Base-by-base conservation (phyloP, 2,797 vertebrate species). In the Steatocranus sp. region DNA sequence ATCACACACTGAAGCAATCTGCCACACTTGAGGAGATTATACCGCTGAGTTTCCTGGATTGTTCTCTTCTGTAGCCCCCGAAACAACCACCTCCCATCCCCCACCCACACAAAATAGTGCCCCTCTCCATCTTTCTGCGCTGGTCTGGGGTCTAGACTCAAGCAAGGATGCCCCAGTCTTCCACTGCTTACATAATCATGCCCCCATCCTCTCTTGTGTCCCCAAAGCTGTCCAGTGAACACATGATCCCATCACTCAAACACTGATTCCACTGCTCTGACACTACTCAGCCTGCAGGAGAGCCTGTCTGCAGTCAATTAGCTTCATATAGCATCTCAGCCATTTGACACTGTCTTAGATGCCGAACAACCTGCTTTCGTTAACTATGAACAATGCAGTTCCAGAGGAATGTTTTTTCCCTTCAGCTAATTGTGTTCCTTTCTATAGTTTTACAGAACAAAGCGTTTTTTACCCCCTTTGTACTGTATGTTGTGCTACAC, bases 21-120 rank as follows among this genome's bases (percentile, higher is more conserved):
- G 94, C 90, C 86, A 88, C 86, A 92, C 93, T 93, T 95, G 95
- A 96, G 94, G 90, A 94, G 95, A 96, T 96, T 96, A 96, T 91
- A 89, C 89, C 83, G 90, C 82, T 84, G 93, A 93, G 92, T 94
- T 95, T 95, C 90, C 93, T 94, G 93, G 93, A 95, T 95, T 89
- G 86, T 93, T 93, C 88, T 91, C 89, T 84, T 87, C 88, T 87
- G 84, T 88, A 87, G 78, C 91, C 89, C 78, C 90, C 78, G 81
- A 86, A 87, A 86, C 83, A 83, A 68, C 66, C 56, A 25, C 75
- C 63, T 20, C 89, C 91, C 88, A 76, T 82, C 85, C 90, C 83
- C 81, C 80, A 32, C 38, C 51, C 78, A 49, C 78, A 85, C 83
- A 68, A 86, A 88, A 79, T 79, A 75, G 84, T 81, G 82, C 86